Percentiles rank a stretch among this genome's conserved stretches.
phyloP scores from a whole-genome alignment of 2,113 vertebrate genomes.

The Paracanthobrama guichenoti region DNA sequence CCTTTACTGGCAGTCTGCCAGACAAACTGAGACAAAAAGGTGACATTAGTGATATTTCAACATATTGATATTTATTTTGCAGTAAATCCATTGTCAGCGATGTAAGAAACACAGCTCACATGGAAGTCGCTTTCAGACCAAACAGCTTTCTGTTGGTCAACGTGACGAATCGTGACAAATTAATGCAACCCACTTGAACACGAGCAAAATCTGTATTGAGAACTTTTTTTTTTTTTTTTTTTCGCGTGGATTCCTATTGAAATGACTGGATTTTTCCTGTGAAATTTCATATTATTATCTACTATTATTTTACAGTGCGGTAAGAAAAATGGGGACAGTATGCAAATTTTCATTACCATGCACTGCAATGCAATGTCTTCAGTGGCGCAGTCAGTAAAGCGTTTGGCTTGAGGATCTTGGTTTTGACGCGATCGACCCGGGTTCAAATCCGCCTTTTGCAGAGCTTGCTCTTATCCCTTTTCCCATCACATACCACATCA shows the following conservation, averaged over 20 bases:
- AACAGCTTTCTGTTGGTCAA: background rate
- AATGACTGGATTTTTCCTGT: background rate
- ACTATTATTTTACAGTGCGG: too few relatives aligned
- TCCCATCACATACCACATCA: too few relatives aligned
- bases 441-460: too few relatives aligned
- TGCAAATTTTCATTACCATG: background rate
- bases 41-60: background rate
- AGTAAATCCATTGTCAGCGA: background rate
- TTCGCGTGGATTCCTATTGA: background rate
- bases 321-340: background rate
- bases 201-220: background rate
- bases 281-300: too few relatives aligned
- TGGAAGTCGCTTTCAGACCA: background rate
- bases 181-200: background rate
- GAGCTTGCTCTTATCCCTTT: too few relatives aligned
- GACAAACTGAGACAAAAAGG: background rate
- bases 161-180: background rate
- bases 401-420: too few relatives aligned
- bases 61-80: background rate
- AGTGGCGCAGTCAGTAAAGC: too few relatives aligned
- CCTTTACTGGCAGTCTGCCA: slow-evolving; percentile 38
- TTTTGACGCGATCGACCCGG: too few relatives aligned
- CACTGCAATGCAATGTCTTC: too few relatives aligned
- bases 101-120: background rate
- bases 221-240: too few relatives aligned